Percentiles rank a stretch among this genome's conserved stretches.
These are phyloP conservation scores for Loriculus beryllinus DNA, from an alignment of 2,797 vertebrate species.

Conservation along the genomic window DNA sequence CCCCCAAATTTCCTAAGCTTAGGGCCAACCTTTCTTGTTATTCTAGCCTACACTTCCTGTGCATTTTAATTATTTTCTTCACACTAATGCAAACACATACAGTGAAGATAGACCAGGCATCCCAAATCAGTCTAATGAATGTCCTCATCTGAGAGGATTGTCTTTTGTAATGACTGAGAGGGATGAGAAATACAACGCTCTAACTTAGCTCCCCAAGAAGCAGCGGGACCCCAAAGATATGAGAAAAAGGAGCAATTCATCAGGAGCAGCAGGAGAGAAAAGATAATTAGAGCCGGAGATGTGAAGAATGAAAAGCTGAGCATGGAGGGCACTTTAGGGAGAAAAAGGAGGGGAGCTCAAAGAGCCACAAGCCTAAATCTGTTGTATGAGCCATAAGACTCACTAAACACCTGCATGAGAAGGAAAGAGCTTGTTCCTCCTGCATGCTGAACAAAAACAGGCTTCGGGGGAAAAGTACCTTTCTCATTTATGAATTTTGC, in stretches of 20 bases:
- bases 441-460: neutral
- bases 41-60: neutral
- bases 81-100: neutral
- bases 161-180: constrained; percentile 42
- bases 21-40: neutral
- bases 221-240: constrained; percentile 38
- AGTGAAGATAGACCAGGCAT: neutral
- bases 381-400: constrained; percentile 5
- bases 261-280: constrained; percentile 66
- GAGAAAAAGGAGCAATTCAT: constrained; percentile 39
- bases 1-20: constrained; percentile 10
- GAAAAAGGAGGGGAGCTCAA: constrained; percentile 18
- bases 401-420: neutral
- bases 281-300: constrained; percentile 56
- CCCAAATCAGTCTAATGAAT: constrained; percentile 55
- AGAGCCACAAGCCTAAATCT: constrained; percentile 43
- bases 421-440: neutral
- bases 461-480: neutral
- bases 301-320: constrained; percentile 46
- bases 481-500: neutral
- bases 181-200: constrained; percentile 17
- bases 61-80: constrained; percentile 38
- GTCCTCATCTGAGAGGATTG: constrained; percentile 40
- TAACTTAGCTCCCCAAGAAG: constrained; percentile 41
- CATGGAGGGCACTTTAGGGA: constrained; percentile 45